Evolutionary conservation across 30 jellyfish, hydroid and myxozoan genomes (phyloP), one percentile per base, ranked within the genome.

Genomic region (Calvadosia cruxmelitensis): DNA sequence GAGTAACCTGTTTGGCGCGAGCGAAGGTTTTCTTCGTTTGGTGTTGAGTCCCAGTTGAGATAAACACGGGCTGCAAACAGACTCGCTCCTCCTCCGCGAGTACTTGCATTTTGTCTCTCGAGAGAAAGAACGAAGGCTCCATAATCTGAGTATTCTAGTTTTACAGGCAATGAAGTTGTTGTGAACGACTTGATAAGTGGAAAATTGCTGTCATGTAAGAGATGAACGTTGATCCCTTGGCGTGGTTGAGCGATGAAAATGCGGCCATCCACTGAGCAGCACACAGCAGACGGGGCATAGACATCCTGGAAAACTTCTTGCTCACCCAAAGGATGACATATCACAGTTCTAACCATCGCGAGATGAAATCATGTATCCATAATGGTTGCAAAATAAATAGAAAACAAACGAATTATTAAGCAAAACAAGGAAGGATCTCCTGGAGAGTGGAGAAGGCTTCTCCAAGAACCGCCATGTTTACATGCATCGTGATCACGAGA

Each of bases 271-370:
- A 67, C 67, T 0, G 92, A 70, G 71, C 92, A 81, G 62, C 98
- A 89, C 49, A 76, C 15, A 16, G 90, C 31, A 0, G 91, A 70
- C 1, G 98, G 88, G 25, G 81, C 95, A 62, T 89, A 89, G 13
- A 73, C 80, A 42, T 89, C 98, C 5, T 92, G 27, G 74, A 89
- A 89, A 0, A 76, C 89, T 48, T 81, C 80, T 24, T 82, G 84
- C 10, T 89, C 95, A 0, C 74, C 64, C 13, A 89, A 63, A 1
- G 98, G 98, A 71, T 81, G 94, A 49, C 98, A 89, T 23, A 89
- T 72, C 29, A 89, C 48, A 29, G 98, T 89, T 26, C 95, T 88
- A 53, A 89, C 98, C 98, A 89, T 89, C n/a, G n/a, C n/a, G n/a
- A n/a, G n/a, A n/a, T n/a, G n/a, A n/a, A n/a, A n/a, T n/a, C n/a